phyloP scores from a whole-genome alignment of 37 sponge, comb jelly and placozoan species.

The Axinella damicornis region DNA sequence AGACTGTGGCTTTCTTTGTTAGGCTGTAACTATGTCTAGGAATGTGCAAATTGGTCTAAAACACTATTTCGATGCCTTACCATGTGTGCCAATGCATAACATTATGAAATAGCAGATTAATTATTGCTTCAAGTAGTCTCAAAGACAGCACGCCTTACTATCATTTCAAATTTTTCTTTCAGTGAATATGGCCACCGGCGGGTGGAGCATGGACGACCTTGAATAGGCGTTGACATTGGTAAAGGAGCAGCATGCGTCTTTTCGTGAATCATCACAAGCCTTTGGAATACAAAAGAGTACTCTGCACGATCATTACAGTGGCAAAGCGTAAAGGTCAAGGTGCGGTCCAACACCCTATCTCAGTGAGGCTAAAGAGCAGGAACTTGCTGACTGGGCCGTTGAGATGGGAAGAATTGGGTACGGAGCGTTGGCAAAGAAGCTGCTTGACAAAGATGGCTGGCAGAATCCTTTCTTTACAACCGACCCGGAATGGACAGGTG shows the following conservation, averaged over 20 bases:
- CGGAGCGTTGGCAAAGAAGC: conserved; percentile 31
- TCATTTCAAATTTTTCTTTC: no score
- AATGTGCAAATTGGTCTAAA: no score
- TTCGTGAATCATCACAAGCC: conserved; percentile 3
- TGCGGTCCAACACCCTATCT: conserved; percentile 25
- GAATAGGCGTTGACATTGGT: background rate
- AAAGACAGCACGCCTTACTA: no score
- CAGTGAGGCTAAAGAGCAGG: background rate
- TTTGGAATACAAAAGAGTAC: conserved; percentile 16
- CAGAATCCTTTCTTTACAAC: conserved; percentile 39
- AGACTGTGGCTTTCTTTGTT: no score
- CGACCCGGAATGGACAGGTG: conserved; percentile 25
- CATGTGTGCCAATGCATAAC: no score
- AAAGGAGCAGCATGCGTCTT: background rate
- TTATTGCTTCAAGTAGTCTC: no score
- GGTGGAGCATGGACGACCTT: background rate
- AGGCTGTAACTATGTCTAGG: no score
- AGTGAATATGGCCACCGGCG: no score
- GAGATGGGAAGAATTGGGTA: conserved; percentile 59
- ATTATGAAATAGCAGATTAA: no score
- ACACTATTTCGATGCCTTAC: no score
- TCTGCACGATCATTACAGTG: background rate
- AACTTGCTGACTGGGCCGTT: conserved; percentile 18
- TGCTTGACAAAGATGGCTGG: conserved; percentile 14
- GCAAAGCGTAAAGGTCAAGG: background rate